phyloP scores from a whole-genome alignment of 2,888 invertebrate genomes.

The Scelioninae gen. 1 region DNA sequence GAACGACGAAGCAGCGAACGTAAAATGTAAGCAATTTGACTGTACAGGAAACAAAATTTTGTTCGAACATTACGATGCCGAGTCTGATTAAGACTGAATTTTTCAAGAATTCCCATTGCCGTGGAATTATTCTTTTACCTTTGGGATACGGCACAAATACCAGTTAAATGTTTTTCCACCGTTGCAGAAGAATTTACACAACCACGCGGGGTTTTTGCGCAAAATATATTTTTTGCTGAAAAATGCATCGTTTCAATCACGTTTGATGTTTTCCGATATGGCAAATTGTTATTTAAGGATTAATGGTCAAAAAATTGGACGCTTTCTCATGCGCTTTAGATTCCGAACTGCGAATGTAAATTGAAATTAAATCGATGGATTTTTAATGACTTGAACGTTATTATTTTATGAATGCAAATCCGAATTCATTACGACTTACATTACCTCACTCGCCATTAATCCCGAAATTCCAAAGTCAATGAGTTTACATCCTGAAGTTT shows the following conservation, averaged over 20 bases:
- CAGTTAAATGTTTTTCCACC: constrained; percentile 46
- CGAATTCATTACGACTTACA: constrained; percentile 20
- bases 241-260: constrained; percentile 30
- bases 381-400: constrained; percentile 11
- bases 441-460: not conserved
- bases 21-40: too few relatives aligned
- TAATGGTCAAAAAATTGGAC: constrained; percentile 25
- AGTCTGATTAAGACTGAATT: constrained; percentile 69
- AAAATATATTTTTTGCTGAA: constrained; percentile 35
- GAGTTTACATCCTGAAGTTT: constrained; percentile 21
- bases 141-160: constrained; percentile 33
- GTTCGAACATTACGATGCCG: too few relatives aligned
- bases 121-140: constrained; percentile 53
- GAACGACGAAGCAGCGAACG: too few relatives aligned
- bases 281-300: constrained; percentile 24
- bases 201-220: constrained; percentile 2
- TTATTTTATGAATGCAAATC: not conserved
- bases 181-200: constrained; percentile 24
- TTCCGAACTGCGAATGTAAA: not conserved
- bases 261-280: constrained; percentile 19
- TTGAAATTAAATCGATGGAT: not conserved
- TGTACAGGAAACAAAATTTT: too few relatives aligned
- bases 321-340: not conserved
- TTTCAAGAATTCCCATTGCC: constrained; percentile 61
- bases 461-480: constrained; percentile 22